Percentiles rank a stretch among this genome's conserved stretches.
Evolutionary conservation across 92 coral and sea anemone species (phyloP).

Genomic region (Umimayanthus kanabou): DNA sequence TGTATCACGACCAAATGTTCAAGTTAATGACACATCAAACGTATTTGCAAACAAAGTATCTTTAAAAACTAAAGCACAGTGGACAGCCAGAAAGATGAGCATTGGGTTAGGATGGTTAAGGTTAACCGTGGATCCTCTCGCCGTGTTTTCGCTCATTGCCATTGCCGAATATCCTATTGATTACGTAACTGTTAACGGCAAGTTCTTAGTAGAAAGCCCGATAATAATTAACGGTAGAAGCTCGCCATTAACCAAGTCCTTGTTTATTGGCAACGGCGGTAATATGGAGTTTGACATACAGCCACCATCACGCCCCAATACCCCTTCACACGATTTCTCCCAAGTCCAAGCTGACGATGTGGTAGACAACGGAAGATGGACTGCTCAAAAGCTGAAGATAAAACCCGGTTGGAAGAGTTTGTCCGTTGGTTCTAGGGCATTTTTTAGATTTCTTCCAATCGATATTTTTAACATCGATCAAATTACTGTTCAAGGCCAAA

Average conservation of each 20-base stretch:
- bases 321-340: conserved; percentile 29
- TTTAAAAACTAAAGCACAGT: conserved; percentile 47
- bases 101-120: conserved; percentile 78
- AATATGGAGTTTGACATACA: conserved; percentile 49
- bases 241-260: conserved; percentile 63
- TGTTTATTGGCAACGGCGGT: conserved; percentile 60
- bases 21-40: conserved; percentile 21
- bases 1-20: conserved; percentile 6
- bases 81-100: conserved; percentile 60
- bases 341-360: conserved; percentile 66
- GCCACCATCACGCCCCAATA: conserved; percentile 33
- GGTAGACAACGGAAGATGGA: conserved; percentile 64
- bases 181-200: conserved; percentile 60
- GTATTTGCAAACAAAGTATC: neutral
- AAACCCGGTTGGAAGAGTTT: conserved; percentile 83
- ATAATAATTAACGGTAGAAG: conserved; percentile 67
- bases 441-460: conserved; percentile 64
- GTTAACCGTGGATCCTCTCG: conserved; percentile 64
- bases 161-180: conserved; percentile 63
- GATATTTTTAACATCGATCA: conserved; percentile 41
- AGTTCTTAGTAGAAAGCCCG: conserved; percentile 63
- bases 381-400: conserved; percentile 62
- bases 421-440: conserved; percentile 64
- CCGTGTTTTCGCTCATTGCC: conserved; percentile 65
- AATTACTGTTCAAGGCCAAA: conserved; percentile 12